These are phyloP conservation scores for Oscheius sp. DNA, from an alignment of 2,888 invertebrate species.

Conservation along the genomic window DNA sequence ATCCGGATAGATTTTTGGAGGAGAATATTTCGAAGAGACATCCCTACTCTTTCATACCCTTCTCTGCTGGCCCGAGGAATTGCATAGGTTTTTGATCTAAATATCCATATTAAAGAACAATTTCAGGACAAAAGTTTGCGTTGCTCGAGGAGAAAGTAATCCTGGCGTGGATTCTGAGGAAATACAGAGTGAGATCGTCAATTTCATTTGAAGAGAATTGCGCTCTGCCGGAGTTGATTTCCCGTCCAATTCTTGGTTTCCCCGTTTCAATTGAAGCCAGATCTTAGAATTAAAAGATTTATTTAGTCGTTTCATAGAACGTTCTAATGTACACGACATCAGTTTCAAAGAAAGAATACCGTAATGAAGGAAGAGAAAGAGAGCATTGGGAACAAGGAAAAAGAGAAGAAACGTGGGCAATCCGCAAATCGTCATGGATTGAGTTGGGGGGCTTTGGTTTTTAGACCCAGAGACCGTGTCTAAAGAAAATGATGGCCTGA, in stretches of 20 bases:
- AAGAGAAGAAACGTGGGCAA: not conserved
- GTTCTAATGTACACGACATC: not conserved
- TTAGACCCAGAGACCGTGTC: not conserved
- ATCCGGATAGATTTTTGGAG: constrained; percentile 49
- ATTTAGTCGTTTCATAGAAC: not conserved
- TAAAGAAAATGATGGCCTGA: not conserved
- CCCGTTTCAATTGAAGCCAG: constrained; percentile 34
- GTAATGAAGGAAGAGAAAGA: not conserved
- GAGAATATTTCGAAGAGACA: constrained; percentile 65
- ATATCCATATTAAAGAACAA: not conserved
- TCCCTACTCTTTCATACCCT: constrained; percentile 73
- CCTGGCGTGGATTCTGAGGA: constrained; percentile 70
- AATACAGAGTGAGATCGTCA: constrained; percentile 53
- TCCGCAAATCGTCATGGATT: not conserved
- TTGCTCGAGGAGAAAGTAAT: constrained; percentile 70
- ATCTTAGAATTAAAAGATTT: not conserved
- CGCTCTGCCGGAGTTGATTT: constrained; percentile 54
- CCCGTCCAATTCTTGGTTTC: constrained; percentile 48
- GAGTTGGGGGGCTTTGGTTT: not conserved
- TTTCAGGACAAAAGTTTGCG: constrained; percentile 50
- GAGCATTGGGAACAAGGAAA: not conserved
- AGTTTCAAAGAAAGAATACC: not conserved
- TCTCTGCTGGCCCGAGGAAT: constrained; percentile 73
- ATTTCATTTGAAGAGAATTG: constrained; percentile 54
- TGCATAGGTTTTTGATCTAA: constrained; percentile 70